These are phyloP conservation scores for Leucophenga maculata DNA, from an alignment of 2,888 invertebrate species.

Conservation along the genomic window DNA sequence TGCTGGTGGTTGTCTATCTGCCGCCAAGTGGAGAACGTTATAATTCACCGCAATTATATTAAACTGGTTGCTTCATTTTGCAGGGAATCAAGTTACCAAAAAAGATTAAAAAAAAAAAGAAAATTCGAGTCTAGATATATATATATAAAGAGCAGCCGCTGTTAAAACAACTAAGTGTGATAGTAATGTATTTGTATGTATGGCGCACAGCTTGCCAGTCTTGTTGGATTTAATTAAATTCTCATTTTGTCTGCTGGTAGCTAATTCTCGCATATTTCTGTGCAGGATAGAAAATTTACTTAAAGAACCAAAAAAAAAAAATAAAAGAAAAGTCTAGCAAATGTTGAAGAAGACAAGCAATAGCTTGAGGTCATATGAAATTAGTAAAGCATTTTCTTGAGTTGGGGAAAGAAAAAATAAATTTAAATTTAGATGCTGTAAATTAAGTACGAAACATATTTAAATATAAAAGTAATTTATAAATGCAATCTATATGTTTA, in stretches of 20 bases:
- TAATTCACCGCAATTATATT: slow-evolving; percentile 60
- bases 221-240: slow-evolving; percentile 66
- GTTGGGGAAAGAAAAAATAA: neutral
- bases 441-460: no score
- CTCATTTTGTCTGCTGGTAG: slow-evolving; percentile 53
- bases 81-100: neutral
- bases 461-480: no score
- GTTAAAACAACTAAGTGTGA: neutral
- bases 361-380: no score
- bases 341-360: no score
- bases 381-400: no score
- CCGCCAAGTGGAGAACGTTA: slow-evolving; percentile 35
- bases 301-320: no score
- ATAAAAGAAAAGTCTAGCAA: no score
- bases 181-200: neutral
- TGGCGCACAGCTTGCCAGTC: slow-evolving; percentile 29
- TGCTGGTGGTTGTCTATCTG: slow-evolving; percentile 20
- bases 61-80: slow-evolving; percentile 37
- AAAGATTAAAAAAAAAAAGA: neutral
- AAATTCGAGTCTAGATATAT: neutral
- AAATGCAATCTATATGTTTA: no score
- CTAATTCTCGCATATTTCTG: slow-evolving; percentile 34
- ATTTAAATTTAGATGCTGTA: neutral
- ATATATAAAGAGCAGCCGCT: neutral
- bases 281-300: neutral